Conservation (phyloP, 92 coral and sea anemone genomes). For the Micromussa lordhowensis region DNA sequence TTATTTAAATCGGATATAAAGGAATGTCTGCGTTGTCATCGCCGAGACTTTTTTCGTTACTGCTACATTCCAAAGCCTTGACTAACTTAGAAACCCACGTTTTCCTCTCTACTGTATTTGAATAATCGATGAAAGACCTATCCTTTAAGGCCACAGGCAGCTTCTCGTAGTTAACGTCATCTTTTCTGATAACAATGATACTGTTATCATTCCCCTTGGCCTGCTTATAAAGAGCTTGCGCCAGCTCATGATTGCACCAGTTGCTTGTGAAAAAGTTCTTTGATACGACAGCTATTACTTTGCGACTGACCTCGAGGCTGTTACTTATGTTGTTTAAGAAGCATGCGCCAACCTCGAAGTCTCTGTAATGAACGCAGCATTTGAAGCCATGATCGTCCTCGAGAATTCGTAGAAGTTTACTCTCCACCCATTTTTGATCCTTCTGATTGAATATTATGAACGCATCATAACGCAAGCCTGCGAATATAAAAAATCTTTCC, state of each 20-base stretch:
- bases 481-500: neutral
- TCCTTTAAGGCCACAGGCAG: neutral
- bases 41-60: neutral
- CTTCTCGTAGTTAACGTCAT: neutral
- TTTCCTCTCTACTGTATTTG: neutral
- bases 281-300: conserved; percentile 20
- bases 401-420: neutral
- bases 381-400: conserved; percentile 4
- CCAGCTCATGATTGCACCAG: conserved; percentile 4
- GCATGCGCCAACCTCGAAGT: neutral
- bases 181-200: neutral
- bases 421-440: conserved; percentile 9
- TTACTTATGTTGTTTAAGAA: neutral
- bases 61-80: neutral
- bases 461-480: neutral
- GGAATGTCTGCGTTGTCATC: neutral
- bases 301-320: neutral
- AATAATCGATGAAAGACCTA: conserved; percentile 7
- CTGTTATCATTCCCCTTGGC: conserved; percentile 4
- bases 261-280: conserved; percentile 5
- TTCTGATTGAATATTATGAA: conserved; percentile 15
- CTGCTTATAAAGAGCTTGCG: neutral
- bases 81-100: neutral
- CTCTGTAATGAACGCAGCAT: conserved; percentile 38
- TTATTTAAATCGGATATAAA: neutral